Base-by-base conservation (phyloP, 2,797 vertebrate species). In the Crenuchus spilurus region DNA sequence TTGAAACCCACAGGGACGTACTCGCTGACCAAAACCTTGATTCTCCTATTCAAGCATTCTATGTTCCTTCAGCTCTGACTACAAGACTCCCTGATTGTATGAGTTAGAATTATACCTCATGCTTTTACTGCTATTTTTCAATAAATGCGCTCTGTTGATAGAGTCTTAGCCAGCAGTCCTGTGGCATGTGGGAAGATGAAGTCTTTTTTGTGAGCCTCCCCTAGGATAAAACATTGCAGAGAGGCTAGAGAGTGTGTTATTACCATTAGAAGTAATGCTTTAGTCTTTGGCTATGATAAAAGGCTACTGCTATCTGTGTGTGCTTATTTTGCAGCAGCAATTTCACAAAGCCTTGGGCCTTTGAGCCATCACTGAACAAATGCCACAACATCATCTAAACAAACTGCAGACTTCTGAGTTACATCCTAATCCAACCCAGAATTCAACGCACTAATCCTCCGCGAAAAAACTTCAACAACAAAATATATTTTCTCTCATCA, bases 41-140 rank as follows among this genome's bases (percentile, higher is more conserved):
- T 81, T 84, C 75, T 65, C 46, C 39, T 58, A 76, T 83, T 86
- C 80, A 83, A 70, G 74, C 60, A 54, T 46, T 68, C 60, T 14
- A 61, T 61, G 46, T 74, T 52, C 18, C 70, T 67, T 57, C 65
- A 73, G 42, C 66, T 70, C 63, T 35, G 66, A 83, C 35, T 69
- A 86, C 78, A 87, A 86, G 80, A 76, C 71, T 55, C 26, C n/a
- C 57, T 85, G 83, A 88, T 85, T 86, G 76, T 81, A 80, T 77
- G 72, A 55, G 33, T 64, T 42, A 48, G 71, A 77, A 84, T 84
- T 70, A 66, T 26, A 63, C 26, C 20, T 6, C 68, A 67, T 84
- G 84, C 75, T 81, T 80, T 70, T 49, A 49, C 73, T 16, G 48
- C 10, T 37, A 41, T 75, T 77, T 46, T 66, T 70, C 6, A 64